Evolutionary conservation across 2,888 invertebrate species (phyloP).

Genomic region (Mellilla xanthometata): DNA sequence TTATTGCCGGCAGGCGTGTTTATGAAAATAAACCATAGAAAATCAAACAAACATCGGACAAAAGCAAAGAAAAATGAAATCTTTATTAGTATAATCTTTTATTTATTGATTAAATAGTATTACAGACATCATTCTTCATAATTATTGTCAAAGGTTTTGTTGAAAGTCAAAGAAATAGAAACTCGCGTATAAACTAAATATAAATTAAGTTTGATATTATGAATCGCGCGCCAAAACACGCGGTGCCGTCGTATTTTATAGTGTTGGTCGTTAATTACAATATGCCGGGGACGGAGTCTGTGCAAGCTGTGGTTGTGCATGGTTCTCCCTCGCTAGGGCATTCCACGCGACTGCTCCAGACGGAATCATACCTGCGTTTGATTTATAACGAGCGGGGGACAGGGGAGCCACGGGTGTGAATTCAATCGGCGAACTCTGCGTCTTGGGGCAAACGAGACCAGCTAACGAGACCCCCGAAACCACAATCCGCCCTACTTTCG

Average conservation of each 20-base stretch:
- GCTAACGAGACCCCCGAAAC: conserved; percentile 42
- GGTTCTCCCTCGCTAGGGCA: conserved; percentile 52
- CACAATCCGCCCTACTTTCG: conserved; percentile 30
- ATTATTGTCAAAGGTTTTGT: conserved; percentile 37
- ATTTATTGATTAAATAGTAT: conserved; percentile 55
- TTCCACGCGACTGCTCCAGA: conserved; percentile 68
- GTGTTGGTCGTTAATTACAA: conserved; percentile 40
- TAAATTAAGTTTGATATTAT: conserved; percentile 17
- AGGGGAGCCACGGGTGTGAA: conserved; percentile 68
- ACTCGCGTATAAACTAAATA: conserved; percentile 16
- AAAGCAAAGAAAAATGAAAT: conserved; percentile 50
- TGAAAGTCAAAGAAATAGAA: conserved; percentile 23
- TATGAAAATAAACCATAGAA: conserved; percentile 59
- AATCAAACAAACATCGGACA: conserved; percentile 55
- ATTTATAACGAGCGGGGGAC: conserved; percentile 79
- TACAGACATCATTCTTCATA: conserved; percentile 44
- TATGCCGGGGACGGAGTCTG: conserved; percentile 39
- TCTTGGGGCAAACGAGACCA: conserved; percentile 54
- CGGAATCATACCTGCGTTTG: conserved; percentile 76
- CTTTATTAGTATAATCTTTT: conserved; percentile 59
- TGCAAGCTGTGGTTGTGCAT: conserved; percentile 29
- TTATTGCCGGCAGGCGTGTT: conserved; percentile 53
- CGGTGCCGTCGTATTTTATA: conserved; percentile 20
- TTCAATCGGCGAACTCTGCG: conserved; percentile 64
- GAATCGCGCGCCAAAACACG: conserved; percentile 17